phyloP scores from a whole-genome alignment of 2,888 invertebrate species.

The Chaitophorus viminalis region DNA sequence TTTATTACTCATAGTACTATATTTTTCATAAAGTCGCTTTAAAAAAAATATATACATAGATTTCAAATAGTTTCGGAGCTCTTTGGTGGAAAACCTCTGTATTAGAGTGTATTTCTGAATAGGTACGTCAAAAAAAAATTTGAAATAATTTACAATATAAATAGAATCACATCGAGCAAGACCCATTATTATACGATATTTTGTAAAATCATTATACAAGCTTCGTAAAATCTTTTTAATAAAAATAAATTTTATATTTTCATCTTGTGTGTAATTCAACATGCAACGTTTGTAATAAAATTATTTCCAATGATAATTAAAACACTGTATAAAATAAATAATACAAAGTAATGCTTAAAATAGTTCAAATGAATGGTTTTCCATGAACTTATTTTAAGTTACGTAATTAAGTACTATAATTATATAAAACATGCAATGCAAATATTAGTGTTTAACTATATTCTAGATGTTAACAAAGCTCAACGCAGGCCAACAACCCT shows the following conservation, averaged over 20 bases:
- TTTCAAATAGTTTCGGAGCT: no score
- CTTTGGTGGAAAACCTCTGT: no score
- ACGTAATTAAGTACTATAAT: conserved; percentile 9
- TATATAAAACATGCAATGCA: neutral
- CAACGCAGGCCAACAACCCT: neutral
- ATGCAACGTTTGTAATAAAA: neutral
- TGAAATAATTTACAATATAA: no score
- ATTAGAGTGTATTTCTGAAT: no score
- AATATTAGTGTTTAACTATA: conserved; percentile 10
- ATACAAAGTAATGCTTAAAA: conserved; percentile 3
- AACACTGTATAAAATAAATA: neutral
- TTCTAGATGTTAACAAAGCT: neutral
- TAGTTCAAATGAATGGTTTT: conserved; percentile 7
- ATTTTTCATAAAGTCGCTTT: no score
- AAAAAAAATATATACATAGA: no score
- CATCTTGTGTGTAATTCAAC: neutral
- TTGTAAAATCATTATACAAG: neutral
- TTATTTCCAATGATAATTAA: neutral
- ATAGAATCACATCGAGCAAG: neutral
- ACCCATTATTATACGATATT: neutral
- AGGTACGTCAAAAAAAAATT: no score
- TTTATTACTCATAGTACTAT: no score
- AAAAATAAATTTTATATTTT: neutral
- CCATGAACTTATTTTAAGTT: neutral
- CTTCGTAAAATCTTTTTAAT: neutral